Evolutionary conservation across 2,888 invertebrate species (phyloP).

Genomic region (Drosophila sordidapex): DNA sequence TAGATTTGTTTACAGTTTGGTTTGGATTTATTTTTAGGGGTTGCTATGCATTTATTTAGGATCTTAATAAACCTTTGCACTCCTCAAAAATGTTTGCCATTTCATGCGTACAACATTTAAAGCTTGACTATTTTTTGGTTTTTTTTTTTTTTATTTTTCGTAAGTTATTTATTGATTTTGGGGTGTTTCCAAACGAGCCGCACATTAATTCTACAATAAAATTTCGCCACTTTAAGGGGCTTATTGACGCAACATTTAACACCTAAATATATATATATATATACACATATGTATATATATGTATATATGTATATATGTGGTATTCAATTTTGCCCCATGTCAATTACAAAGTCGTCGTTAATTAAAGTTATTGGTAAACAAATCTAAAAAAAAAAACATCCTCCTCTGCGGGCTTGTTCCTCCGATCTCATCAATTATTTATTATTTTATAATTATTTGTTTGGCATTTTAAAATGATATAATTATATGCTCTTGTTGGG

Average conservation of each 20-base stretch:
- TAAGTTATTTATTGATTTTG: conserved; percentile 34
- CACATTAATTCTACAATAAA: conserved; percentile 56
- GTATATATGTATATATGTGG: conserved; percentile 3
- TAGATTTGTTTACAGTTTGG: conserved; percentile 42
- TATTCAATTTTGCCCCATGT: conserved; percentile 4
- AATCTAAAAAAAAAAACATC: conserved; percentile 62
- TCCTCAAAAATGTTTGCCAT: conserved; percentile 16
- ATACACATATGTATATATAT: conserved; percentile 10
- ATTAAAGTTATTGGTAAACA: conserved; percentile 71
- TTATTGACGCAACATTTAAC: conserved; percentile 71
- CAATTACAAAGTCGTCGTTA: conserved; percentile 17
- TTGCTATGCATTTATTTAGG: conserved; percentile 31
- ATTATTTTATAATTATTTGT: not conserved
- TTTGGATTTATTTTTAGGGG: conserved; percentile 24
- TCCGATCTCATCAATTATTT: conserved; percentile 13
- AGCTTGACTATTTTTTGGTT: conserved; percentile 65
- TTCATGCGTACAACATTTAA: conserved; percentile 71
- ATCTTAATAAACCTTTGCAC: conserved; percentile 28
- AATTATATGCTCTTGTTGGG: not conserved
- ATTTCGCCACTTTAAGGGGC: conserved; percentile 52
- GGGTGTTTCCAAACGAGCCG: conserved; percentile 32
- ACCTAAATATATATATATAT: conserved; percentile 37
- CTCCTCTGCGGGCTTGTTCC: conserved; percentile 21
- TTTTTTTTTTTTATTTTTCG: conserved; percentile 12
- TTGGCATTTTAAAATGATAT: conserved; percentile 13